A percentile compares a stretch with the other conserved stretches of the same genome.
These are phyloP conservation scores for Stichodactyla mertensii DNA, from an alignment of 64 coral and sea anemone genomes.

Conservation along the genomic window DNA sequence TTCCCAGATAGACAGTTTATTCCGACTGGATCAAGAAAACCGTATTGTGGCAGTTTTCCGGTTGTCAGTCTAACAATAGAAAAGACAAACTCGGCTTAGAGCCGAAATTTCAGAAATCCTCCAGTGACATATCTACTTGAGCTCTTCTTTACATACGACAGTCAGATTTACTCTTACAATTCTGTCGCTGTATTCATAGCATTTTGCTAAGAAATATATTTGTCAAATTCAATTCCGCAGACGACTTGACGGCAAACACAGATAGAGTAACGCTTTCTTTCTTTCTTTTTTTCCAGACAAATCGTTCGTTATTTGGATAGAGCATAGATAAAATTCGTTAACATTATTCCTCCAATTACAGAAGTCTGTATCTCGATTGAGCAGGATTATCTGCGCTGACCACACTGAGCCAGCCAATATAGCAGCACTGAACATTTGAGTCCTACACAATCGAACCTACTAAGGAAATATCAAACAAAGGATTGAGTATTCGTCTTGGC, in stretches of 20 bases:
- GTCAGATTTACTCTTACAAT: neutral
- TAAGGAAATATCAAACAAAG: conserved; percentile 1
- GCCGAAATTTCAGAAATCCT: neutral
- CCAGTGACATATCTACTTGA: neutral
- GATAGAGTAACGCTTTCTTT: neutral
- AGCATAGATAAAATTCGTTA: neutral
- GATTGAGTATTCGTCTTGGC: neutral
- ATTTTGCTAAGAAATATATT: no score
- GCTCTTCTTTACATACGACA: neutral
- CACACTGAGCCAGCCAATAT: neutral
- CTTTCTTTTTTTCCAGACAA: neutral
- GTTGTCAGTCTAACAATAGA: neutral
- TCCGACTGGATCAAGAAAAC: neutral
- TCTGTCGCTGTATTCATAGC: neutral
- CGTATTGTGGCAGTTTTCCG: neutral
- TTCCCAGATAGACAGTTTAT: neutral
- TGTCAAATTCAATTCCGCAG: neutral
- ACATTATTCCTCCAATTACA: neutral
- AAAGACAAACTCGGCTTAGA: neutral
- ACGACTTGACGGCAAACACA: neutral
- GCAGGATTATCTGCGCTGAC: neutral
- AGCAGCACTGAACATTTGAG: neutral
- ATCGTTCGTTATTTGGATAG: neutral
- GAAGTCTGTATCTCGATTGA: neutral
- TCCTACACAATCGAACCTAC: neutral